Evolutionary conservation across 2,888 invertebrate species (phyloP), one percentile per base, ranked within the genome.

Genomic region (Smittia sp.): DNA sequence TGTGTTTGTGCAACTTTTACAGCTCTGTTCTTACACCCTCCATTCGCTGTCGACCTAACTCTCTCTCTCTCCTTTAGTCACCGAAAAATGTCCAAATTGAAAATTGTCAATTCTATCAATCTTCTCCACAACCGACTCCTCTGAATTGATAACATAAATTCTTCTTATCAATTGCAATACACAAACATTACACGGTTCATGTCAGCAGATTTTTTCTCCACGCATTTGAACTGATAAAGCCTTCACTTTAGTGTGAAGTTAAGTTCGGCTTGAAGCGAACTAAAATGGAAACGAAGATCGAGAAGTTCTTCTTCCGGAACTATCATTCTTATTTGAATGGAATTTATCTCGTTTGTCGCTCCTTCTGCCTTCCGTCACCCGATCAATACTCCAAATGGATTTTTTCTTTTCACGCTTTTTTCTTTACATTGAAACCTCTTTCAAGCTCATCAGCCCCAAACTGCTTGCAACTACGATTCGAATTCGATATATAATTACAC

Each of bases 311-410:
- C 46, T 46, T 46, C 3, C 2, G 11, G n/a, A 15, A 2, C n/a
- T 46, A 3, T 46, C 15, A 3, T 46, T 46, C n/a, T 46, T n/a
- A 46, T 46, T 46, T n/a, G 15, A 46, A 46, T 46, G 15, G 3
- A 11, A n/a, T 46, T n/a, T 46, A n/a, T 46, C 46, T 46, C 11
- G 11, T 46, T 46, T n/a, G 11, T 46, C n/a, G 46, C 46, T 46
- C 15, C 15, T 15, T 46, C n/a, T 46, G 11, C n/a, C 66, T 41
- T 68, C 46, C n/a, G 18, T 22, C 13, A 22, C 41, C 6, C 68
- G 68, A 68, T 68, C 68, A 68, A 68, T 68, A 68, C 25, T 68
- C 46, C 15, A 65, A 65, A 68, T 41, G 32, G 24, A 18, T 58
- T 68, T 68, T 41, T 38, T 68, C 22, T 24, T 24, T 67, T 46